phyloP scores from a whole-genome alignment of 2,797 vertebrate species.

The Dallia pectoralis region DNA sequence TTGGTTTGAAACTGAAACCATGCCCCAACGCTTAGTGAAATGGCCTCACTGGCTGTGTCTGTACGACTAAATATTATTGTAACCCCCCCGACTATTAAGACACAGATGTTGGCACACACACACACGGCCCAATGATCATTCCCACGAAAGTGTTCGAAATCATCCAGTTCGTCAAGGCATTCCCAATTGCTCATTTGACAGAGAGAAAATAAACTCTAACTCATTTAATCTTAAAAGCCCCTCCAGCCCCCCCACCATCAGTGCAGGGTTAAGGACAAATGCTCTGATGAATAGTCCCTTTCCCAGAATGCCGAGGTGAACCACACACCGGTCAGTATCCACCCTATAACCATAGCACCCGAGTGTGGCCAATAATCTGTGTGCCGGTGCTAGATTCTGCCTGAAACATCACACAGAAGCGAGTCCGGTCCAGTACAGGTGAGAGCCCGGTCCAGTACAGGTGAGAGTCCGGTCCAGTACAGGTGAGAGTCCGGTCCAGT shows the following conservation, averaged over 20 bases:
- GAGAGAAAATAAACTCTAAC: constrained; percentile 7
- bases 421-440: constrained; percentile 7
- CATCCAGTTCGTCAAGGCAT: constrained; percentile 3
- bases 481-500: no score
- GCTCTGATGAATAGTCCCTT: not conserved
- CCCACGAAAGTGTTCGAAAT: constrained; percentile 8
- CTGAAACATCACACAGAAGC: not conserved
- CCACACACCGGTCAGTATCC: not conserved
- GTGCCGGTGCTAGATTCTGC: not conserved
- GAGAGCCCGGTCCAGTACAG: no score
- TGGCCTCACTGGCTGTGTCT: not conserved
- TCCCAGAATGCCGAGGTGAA: not conserved
- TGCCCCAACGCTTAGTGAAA: not conserved
- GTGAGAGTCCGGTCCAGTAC: no score
- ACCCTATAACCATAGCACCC: not conserved
- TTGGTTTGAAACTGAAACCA: constrained; percentile 8
- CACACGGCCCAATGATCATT: not conserved
- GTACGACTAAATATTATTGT: not conserved
- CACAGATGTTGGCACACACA: constrained; percentile 9
- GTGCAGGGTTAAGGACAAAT: not conserved
- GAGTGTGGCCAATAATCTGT: not conserved
- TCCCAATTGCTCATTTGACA: constrained; percentile 16
- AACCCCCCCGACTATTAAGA: not conserved
- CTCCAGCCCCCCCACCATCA: constrained; percentile 3
- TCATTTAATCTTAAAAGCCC: not conserved